These are phyloP conservation scores for Muscicapa striata DNA, from an alignment of 2,797 vertebrate genomes.

Conservation along the genomic window DNA sequence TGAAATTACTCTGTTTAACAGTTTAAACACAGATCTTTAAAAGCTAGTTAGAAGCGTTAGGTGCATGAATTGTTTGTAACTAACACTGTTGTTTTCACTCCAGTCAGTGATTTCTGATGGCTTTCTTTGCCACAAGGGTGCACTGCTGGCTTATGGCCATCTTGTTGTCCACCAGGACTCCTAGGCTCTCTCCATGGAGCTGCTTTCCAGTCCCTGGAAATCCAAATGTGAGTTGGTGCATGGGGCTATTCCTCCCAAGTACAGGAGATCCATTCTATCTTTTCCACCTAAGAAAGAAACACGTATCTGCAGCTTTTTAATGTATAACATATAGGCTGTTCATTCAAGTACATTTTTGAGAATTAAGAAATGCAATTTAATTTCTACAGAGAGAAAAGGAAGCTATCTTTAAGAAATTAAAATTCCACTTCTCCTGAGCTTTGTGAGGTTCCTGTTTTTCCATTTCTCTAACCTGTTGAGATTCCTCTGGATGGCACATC, in stretches of 20 bases:
- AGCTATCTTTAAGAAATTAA: neutral
- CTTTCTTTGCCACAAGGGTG: neutral
- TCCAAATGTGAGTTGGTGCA: neutral
- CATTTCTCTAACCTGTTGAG: neutral
- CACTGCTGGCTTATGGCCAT: neutral
- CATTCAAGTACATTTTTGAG: neutral
- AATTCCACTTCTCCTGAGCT: neutral
- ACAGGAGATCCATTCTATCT: neutral
- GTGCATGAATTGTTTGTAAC: neutral
- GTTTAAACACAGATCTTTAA: neutral
- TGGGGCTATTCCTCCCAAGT: neutral
- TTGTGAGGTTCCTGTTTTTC: neutral
- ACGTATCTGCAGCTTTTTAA: neutral
- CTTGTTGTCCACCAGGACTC: neutral
- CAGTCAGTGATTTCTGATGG: neutral
- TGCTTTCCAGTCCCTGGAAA: neutral
- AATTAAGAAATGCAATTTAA: neutral
- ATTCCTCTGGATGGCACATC: neutral
- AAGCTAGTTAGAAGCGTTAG: neutral
- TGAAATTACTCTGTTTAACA: neutral
- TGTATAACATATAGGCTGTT: neutral
- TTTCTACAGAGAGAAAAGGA: neutral
- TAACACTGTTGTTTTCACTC: neutral
- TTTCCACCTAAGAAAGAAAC: neutral
- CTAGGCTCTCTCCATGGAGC: neutral